A percentile compares a stretch with the other conserved stretches of the same genome.
Evolutionary conservation across 30 jellyfish, hydroid and myxozoan genomes (phyloP).

Genomic region (Turritopsis rubra): DNA sequence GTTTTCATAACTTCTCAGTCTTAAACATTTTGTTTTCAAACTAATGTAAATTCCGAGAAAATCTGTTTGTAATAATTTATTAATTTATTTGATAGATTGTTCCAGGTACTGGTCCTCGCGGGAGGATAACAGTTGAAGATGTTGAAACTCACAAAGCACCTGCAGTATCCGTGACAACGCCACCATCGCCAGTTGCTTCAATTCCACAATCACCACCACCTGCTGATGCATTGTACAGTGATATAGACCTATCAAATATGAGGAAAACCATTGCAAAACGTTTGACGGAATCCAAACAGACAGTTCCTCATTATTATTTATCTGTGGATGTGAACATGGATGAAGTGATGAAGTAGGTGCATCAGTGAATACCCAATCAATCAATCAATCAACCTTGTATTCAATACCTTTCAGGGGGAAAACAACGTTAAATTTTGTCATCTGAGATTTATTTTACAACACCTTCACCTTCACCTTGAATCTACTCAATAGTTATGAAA

Average conservation of each 20-base stretch:
- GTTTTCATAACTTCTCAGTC: too few relatives aligned
- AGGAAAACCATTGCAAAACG: slow-evolving; percentile 91
- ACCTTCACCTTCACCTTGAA: too few relatives aligned
- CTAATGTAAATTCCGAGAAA: too few relatives aligned
- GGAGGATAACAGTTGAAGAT: slow-evolving; percentile 78
- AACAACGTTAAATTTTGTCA: too few relatives aligned
- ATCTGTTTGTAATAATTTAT: neutral
- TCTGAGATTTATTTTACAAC: too few relatives aligned
- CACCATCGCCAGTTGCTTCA: slow-evolving; percentile 39
- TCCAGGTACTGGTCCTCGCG: slow-evolving; percentile 83
- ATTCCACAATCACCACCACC: slow-evolving; percentile 53
- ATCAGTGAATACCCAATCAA: too few relatives aligned
- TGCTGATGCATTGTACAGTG: slow-evolving; percentile 49
- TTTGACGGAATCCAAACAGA: slow-evolving; percentile 78
- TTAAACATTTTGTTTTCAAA: too few relatives aligned
- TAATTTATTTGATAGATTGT: slow-evolving; percentile 23
- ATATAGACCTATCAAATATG: slow-evolving; percentile 62
- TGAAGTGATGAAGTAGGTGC: slow-evolving; percentile 52
- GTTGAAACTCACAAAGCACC: slow-evolving; percentile 37
- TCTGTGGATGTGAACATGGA: slow-evolving; percentile 90
- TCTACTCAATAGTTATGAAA: too few relatives aligned
- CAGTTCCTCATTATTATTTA: slow-evolving; percentile 86
- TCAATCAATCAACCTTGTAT: too few relatives aligned
- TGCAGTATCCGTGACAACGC: slow-evolving; percentile 22
- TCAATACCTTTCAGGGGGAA: too few relatives aligned